Conservation (phyloP, 2,888 invertebrate genomes). For the Acanthacorydalis orientalis region DNA sequence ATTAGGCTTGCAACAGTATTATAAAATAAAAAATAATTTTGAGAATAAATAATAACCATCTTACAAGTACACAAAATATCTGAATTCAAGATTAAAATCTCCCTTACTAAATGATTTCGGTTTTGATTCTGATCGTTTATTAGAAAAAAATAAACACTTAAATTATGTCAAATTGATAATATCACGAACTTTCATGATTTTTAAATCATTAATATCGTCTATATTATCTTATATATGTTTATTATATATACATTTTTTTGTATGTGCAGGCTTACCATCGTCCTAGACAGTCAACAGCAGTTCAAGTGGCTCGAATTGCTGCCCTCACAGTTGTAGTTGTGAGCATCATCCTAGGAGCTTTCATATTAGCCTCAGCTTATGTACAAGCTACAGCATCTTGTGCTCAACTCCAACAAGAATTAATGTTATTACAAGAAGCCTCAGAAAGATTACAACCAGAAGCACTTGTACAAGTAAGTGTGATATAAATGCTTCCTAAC, state of each 20-base stretch:
- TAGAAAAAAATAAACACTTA: too few species aligned
- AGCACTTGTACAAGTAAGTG: conserved; percentile 45
- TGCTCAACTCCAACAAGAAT: conserved; percentile 57
- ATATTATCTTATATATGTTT: too few species aligned
- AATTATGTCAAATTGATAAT: too few species aligned
- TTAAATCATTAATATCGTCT: too few species aligned
- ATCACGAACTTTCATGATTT: too few species aligned
- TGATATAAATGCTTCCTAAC: not conserved
- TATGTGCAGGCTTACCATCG: conserved; percentile 59
- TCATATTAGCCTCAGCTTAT: conserved; percentile 71
- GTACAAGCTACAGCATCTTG: conserved; percentile 67
- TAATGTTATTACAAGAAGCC: conserved; percentile 49
- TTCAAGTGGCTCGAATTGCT: conserved; percentile 74
- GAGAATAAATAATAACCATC: too few species aligned
- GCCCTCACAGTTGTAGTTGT: conserved; percentile 69
- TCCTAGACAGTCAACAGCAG: conserved; percentile 50
- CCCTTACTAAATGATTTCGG: too few species aligned
- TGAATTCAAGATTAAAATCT: too few species aligned
- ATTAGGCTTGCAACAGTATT: too few species aligned
- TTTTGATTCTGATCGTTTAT: too few species aligned
- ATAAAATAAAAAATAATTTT: too few species aligned
- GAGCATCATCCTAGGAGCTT: conserved; percentile 63
- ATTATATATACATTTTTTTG: conserved; percentile 9
- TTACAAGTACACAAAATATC: too few species aligned
- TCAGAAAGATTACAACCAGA: conserved; percentile 35